Evolutionary conservation across 2,888 invertebrate species (phyloP).

Genomic region (Xanthia togata): DNA sequence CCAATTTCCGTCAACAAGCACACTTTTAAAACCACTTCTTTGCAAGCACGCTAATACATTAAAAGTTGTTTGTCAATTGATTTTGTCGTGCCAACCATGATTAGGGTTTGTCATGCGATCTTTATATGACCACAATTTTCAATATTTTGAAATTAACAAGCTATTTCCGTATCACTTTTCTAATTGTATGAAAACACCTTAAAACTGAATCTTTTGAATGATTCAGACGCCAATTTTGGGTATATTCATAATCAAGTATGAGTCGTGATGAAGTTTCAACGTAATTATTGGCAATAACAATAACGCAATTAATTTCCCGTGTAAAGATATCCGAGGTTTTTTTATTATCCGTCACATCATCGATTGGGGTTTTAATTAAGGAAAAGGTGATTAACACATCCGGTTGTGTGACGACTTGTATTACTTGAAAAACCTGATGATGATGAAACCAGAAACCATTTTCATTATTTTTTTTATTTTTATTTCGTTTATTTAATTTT

Average conservation of each 20-base stretch:
- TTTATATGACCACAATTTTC: slow-evolving; percentile 16
- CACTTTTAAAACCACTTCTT: background rate
- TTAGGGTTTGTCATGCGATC: slow-evolving; percentile 29
- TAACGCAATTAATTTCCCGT: background rate
- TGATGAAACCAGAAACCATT: too few relatives aligned
- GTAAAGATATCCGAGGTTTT: background rate
- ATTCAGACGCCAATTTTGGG: slow-evolving; percentile 2
- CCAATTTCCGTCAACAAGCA: background rate
- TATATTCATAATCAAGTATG: background rate
- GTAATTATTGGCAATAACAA: slow-evolving; percentile 1
- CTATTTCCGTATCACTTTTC: slow-evolving; percentile 8
- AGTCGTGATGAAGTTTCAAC: slow-evolving; percentile 15
- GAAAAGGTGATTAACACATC: slow-evolving; percentile 2
- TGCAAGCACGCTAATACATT: slow-evolving; percentile 2
- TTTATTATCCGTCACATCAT: background rate
- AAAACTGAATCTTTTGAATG: background rate
- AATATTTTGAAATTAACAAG: slow-evolving; percentile 19
- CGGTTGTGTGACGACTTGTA: background rate
- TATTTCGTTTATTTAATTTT: too few relatives aligned
- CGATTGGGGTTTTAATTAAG: slow-evolving; percentile 11
- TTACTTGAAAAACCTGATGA: too few relatives aligned
- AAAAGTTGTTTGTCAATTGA: background rate
- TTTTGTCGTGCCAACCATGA: slow-evolving; percentile 11
- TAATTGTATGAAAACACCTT: slow-evolving; percentile 7
- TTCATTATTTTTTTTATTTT: too few relatives aligned